A percentile compares a stretch with the other conserved stretches of the same genome.
These are phyloP conservation scores for Diabrotica undecimpunctata DNA, from an alignment of 1,140 invertebrate species.

Conservation along the genomic window DNA sequence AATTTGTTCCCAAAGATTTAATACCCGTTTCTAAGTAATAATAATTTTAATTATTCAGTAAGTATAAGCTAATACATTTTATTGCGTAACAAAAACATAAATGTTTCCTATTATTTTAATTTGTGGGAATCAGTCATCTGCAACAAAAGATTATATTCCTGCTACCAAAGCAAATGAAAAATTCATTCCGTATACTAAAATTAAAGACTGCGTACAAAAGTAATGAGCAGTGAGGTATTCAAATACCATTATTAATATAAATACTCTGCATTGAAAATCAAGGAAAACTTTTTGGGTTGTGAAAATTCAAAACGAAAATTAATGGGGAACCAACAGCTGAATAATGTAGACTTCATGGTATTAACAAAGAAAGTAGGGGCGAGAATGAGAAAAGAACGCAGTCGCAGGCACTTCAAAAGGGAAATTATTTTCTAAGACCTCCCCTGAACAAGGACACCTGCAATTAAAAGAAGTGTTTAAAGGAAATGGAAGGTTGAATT, in stretches of 20 bases:
- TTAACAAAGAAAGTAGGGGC: slow-evolving; percentile 7
- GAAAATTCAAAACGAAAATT: slow-evolving; percentile 9
- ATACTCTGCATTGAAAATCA: neutral
- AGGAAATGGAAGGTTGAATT: slow-evolving; percentile 12
- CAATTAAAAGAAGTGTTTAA: slow-evolving; percentile 10
- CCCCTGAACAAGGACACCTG: slow-evolving; percentile 5
- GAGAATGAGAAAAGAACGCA: slow-evolving; percentile 8
- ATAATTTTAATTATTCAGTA: no score
- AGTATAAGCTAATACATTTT: no score
- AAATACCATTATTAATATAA: slow-evolving; percentile 1
- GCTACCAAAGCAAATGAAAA: neutral
- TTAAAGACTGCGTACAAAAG: neutral
- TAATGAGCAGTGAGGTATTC: neutral
- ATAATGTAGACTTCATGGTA: slow-evolving; percentile 10
- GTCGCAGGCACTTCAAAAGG: slow-evolving; percentile 10
- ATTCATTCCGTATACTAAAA: neutral
- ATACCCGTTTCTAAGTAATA: no score
- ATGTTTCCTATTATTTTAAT: neutral
- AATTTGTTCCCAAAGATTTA: no score
- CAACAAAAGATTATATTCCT: neutral
- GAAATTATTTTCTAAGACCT: slow-evolving; percentile 11
- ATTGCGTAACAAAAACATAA: neutral
- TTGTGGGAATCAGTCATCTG: neutral
- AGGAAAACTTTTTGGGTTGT: neutral
- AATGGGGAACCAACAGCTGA: slow-evolving; percentile 5